Evolutionary conservation across 2,888 invertebrate genomes (phyloP), one percentile per base, ranked within the genome.

Genomic region (Ferrisia virgata): DNA sequence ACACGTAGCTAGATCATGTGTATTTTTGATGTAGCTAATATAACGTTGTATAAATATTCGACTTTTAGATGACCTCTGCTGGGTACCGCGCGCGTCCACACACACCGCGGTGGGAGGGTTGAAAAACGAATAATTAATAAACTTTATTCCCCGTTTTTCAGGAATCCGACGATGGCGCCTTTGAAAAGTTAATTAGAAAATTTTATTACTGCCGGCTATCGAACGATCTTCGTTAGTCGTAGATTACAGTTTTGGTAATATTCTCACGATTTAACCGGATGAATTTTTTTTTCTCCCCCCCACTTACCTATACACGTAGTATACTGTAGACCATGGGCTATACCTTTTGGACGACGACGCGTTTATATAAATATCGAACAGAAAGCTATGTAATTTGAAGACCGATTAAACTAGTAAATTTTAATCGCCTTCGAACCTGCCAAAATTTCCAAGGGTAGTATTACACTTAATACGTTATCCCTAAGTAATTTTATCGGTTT

Each of bases 111-210:
- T 33, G 72, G 33, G 33, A 72, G 72, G 72, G 72, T 72, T 72
- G 72, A 33, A 33, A 72, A 64, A 64, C 72, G 72, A 72, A 72
- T 72, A 72, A 72, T 72, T 72, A 72, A 72, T 72, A 72, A 72
- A 72, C 33, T 72, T 72, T 72, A 72, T 72, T 33, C 72, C 72
- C 72, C n/a, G n/a, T n/a, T 36, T 36, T 72, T 18, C 72, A 72
- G 33, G 33, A 72, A 72, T 72, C 72, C 72, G 72, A 31, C 64
- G 25, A 33, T 72, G 72, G 72, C 72, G 72, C 72, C 72, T 72
- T 72, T 36, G 28, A 72, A 64, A 64, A 64, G 58, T 72, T 72
- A 72, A 72, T 72, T 72, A 72, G 25, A 28, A 72, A 72, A 72
- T 72, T 72, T 72, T 72, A 72, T 72, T 36, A 33, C 72, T 33